Percentiles rank a stretch among this genome's conserved stretches.
These are phyloP conservation scores for Acanthis flammea DNA, from an alignment of 2,797 vertebrate genomes.

Conservation along the genomic window DNA sequence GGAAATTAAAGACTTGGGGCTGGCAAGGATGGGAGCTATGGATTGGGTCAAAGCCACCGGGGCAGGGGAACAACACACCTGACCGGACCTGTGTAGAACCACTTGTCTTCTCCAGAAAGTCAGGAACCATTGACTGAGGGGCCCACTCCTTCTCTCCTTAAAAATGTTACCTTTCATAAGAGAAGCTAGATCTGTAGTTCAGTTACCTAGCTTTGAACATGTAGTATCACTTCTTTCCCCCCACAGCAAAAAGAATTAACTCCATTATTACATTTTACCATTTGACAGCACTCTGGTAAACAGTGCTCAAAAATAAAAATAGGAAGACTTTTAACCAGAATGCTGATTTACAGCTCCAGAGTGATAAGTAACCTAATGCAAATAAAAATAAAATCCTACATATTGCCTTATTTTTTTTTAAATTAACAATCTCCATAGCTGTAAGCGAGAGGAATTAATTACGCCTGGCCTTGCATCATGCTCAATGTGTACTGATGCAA, in stretches of 20 bases:
- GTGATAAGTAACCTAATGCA: background rate
- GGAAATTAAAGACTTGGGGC: background rate
- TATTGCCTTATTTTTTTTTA: background rate
- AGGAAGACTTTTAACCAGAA: background rate
- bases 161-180: background rate
- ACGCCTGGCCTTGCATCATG: background rate
- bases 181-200: background rate
- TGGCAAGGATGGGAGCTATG: fast-evolving
- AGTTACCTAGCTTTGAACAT: background rate
- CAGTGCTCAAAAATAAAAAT: background rate
- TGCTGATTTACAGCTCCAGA: background rate
- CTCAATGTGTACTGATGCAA: constrained; percentile 48
- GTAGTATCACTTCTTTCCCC: background rate
- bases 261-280: background rate
- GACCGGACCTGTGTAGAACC: fast-evolving
- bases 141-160: background rate
- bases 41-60: background rate
- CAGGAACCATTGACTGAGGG: background rate
- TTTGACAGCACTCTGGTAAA: background rate
- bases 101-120: background rate
- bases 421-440: constrained; percentile 10
- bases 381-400: background rate
- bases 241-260: background rate
- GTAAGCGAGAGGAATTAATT: constrained; percentile 44
- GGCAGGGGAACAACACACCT: fast-evolving